A percentile compares a stretch with the other conserved stretches of the same genome.
Conservation (phyloP, 2,113 vertebrate species). For the Vulpes lagopus region DNA sequence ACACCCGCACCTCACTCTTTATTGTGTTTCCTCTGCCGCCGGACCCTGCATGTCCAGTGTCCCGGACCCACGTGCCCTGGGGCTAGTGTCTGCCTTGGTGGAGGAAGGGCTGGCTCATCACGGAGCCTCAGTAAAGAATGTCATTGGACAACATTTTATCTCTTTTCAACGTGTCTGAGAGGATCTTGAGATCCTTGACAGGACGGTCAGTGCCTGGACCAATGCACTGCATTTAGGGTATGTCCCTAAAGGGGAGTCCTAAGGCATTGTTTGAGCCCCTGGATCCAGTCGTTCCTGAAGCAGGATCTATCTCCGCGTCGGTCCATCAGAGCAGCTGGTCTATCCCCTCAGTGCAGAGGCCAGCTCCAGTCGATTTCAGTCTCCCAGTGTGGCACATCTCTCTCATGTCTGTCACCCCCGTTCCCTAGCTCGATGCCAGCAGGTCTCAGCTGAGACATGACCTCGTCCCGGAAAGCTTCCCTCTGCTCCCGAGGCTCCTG, state of each 20-base stretch:
- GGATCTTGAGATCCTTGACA: not conserved
- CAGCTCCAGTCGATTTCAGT: not conserved
- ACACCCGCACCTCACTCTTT: not conserved
- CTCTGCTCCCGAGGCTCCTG: not conserved
- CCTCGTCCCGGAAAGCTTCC: not conserved
- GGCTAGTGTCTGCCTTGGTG: not conserved
- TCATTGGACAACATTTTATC: not conserved
- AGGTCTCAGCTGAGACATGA: not conserved
- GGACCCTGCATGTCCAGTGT: rapidly evolving
- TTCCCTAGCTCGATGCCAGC: not conserved
- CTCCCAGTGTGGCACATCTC: not conserved
- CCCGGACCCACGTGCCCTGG: not conserved
- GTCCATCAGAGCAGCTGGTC: not conserved
- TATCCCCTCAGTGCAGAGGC: not conserved
- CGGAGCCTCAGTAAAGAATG: not conserved
- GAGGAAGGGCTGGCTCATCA: not conserved
- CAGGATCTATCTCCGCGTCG: no score
- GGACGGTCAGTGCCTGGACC: not conserved
- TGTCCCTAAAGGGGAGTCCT: no score
- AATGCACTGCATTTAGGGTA: not conserved
- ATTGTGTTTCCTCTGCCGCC: not conserved
- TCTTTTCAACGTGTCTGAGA: not conserved
- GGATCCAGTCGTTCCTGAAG: not conserved
- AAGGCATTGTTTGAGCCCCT: not conserved
- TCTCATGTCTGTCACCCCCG: not conserved